Conservation (phyloP, 2,113 vertebrate genomes). For the Pollimyrus isidori region DNA sequence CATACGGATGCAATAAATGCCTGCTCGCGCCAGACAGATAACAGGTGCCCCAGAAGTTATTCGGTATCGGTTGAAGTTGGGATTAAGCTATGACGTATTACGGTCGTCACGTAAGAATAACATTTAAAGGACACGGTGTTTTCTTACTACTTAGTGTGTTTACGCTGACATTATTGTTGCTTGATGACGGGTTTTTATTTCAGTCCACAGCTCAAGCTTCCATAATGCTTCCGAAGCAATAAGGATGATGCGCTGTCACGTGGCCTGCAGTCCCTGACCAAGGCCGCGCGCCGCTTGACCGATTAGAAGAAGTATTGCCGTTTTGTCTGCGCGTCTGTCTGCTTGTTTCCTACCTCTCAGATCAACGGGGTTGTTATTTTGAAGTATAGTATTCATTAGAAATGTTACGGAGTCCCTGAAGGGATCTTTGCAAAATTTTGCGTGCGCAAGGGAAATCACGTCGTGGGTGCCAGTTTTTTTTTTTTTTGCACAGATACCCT, state of each 20-base stretch:
- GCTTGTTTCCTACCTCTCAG: neutral
- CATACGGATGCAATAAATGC: neutral
- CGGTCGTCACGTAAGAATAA: neutral
- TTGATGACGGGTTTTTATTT: constrained; percentile 19
- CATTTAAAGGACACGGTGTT: neutral
- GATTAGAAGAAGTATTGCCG: neutral
- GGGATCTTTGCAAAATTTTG: too few relatives aligned
- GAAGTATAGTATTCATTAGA: neutral
- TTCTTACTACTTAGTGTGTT: neutral
- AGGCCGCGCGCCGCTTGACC: neutral
- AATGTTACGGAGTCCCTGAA: neutral
- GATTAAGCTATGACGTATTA: neutral
- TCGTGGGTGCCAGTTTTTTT: too few relatives aligned
- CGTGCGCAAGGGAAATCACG: too few relatives aligned
- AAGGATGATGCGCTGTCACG: constrained; percentile 14
- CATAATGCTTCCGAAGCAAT: constrained; percentile 64
- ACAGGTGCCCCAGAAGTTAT: neutral
- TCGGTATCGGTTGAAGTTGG: neutral
- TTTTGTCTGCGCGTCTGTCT: neutral
- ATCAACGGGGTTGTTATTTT: neutral
- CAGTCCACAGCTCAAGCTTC: constrained; percentile 55
- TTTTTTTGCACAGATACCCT: too few relatives aligned
- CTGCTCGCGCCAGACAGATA: neutral
- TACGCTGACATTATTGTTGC: neutral
- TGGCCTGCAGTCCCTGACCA: neutral